Base-by-base conservation (phyloP, 2,888 invertebrate genomes). In the Lymantria monacha region DNA sequence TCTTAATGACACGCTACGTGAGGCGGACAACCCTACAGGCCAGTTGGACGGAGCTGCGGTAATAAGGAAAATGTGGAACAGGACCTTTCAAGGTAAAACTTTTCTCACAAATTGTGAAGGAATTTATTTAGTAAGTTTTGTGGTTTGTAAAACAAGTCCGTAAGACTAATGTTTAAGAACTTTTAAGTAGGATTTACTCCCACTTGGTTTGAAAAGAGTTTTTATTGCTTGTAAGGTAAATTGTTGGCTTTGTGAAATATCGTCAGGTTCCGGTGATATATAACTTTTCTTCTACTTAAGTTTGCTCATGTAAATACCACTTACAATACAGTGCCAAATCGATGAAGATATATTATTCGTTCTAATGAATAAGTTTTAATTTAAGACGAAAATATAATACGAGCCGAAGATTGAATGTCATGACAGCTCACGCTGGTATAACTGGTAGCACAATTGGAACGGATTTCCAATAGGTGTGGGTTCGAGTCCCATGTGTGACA, bases 51-150 rank as follows among this genome's bases (percentile, higher is more conserved):
- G 99, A 0, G 94, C 95, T n/a, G 94, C 95, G 46, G 94, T 98
- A 58, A 95, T 97, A 2, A 86, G 93, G 42, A 93, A 95, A 61
- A 98, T 98, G 97, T 96, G 96, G 95, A 96, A 96, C 63, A 91
- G 95, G 56, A 95, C 95, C 9, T 97, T 97, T 82, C 93, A 93
- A 92, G 97, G 97, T 96, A 59, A 12, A 38, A 38, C 38, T 38
- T 38, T 38, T 38, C 12, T 12, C 43, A 43, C 38, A 41, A 31
- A 31, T 41, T 36, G 14, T 30, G 3, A 13, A 13, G 31, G 31
- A 41, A 41, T 37, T 44, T 45, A 41, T 44, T 12, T 22, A n/a
- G 36, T 8, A 44, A 47, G 9, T 41, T 44, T 44, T 30, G 31
- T 12, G 38, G 46, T 40, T 33, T 42, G 11, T 40, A n/a, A 44